phyloP scores from a whole-genome alignment of 2,888 invertebrate species.

The Drosophila ustulata region DNA sequence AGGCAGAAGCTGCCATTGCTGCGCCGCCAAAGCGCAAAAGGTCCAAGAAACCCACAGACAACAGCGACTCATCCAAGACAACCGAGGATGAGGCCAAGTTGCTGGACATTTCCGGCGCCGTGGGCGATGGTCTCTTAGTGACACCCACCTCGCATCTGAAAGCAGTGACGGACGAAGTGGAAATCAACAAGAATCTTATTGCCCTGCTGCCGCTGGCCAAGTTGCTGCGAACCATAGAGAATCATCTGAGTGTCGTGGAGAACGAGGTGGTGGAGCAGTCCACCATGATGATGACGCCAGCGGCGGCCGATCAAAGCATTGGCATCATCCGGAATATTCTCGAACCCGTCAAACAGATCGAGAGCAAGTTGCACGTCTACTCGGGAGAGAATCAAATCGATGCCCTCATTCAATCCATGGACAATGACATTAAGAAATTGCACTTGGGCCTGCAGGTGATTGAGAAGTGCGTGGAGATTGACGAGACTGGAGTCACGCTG shows the following conservation, averaged over 20 bases:
- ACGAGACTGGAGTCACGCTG: constrained; percentile 88
- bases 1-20: constrained; percentile 17
- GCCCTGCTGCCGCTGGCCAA: constrained; percentile 84
- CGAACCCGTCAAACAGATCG: constrained; percentile 88
- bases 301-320: constrained; percentile 88
- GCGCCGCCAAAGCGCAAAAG: constrained; percentile 82
- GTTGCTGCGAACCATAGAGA: constrained; percentile 86
- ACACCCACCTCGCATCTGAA: constrained; percentile 66
- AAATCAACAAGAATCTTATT: constrained; percentile 85
- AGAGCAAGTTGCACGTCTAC: constrained; percentile 87
- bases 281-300: constrained; percentile 88
- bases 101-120: constrained; percentile 87
- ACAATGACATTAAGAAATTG: constrained; percentile 88
- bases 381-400: constrained; percentile 85
- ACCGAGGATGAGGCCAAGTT: constrained; percentile 84
- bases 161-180: constrained; percentile 85
- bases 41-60: constrained; percentile 83
- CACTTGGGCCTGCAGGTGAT: constrained; percentile 89
- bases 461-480: constrained; percentile 89
- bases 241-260: constrained; percentile 88
- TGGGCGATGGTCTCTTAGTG: constrained; percentile 86
- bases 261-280: constrained; percentile 89
- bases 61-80: constrained; percentile 85
- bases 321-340: constrained; percentile 88
- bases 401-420: constrained; percentile 86